Conservation (phyloP, 2,888 invertebrate genomes). For the Melitaea athalia region DNA sequence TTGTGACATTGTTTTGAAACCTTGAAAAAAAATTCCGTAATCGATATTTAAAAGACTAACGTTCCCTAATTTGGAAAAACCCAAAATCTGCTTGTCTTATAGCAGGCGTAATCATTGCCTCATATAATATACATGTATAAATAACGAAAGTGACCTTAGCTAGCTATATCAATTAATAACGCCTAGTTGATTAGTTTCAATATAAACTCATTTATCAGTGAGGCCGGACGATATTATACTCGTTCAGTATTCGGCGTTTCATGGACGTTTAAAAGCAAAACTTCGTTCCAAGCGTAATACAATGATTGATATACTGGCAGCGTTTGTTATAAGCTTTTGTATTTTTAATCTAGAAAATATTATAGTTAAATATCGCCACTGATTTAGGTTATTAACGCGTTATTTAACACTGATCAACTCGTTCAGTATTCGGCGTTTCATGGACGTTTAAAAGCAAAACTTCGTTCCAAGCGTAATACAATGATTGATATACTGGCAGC, state of each 20-base stretch:
- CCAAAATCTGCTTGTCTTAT: background rate
- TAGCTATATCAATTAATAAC: slow-evolving; percentile 37
- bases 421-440: slow-evolving; percentile 7
- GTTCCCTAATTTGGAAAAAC: too few species aligned
- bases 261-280: slow-evolving; percentile 12
- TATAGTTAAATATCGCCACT: slow-evolving; percentile 9
- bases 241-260: slow-evolving; percentile 6
- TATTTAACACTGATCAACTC: too few species aligned
- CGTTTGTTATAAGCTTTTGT: slow-evolving; percentile 13
- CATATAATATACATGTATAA: background rate
- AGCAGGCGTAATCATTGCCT: slow-evolving; percentile 30
- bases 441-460: slow-evolving; percentile 10
- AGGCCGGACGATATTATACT: slow-evolving; percentile 25
- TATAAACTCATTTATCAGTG: slow-evolving; percentile 32
- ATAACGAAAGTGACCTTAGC: slow-evolving; percentile 37
- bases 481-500: slow-evolving; percentile 9
- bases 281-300: slow-evolving; percentile 9
- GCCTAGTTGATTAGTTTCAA: slow-evolving; percentile 28
- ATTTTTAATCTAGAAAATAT: slow-evolving; percentile 9
- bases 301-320: slow-evolving; percentile 10
- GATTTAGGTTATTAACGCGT: slow-evolving; percentile 22
- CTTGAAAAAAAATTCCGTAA: too few species aligned
- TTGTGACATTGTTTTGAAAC: background rate
- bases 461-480: slow-evolving; percentile 11
- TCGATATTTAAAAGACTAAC: too few species aligned